Conservation (phyloP, 2,797 vertebrate species). For the Danio choprae region DNA sequence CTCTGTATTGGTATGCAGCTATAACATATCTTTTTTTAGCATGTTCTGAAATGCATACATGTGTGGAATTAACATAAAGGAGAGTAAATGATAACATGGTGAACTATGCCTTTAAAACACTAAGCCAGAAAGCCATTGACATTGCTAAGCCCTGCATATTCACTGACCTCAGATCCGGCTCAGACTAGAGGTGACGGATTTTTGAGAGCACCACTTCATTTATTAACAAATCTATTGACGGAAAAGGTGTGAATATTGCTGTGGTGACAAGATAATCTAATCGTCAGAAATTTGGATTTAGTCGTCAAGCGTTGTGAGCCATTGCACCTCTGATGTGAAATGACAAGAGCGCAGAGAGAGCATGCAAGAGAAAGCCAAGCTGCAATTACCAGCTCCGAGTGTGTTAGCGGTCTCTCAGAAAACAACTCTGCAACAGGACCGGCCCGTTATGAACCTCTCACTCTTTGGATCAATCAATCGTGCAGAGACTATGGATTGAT, state of each 20-base stretch:
- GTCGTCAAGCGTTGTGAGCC: conserved; percentile 76
- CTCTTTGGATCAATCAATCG: conserved; percentile 48
- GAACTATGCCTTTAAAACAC: background rate
- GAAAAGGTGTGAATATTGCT: conserved; percentile 56
- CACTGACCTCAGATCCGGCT: background rate
- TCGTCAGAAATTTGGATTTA: conserved; percentile 79
- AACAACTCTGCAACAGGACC: conserved; percentile 41
- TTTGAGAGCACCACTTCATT: conserved; percentile 74
- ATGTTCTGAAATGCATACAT: too few relatives aligned
- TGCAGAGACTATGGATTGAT: conserved; percentile 49
- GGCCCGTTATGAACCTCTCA: conserved; percentile 41
- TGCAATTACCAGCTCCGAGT: conserved; percentile 23
- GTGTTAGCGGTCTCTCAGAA: conserved; percentile 39
- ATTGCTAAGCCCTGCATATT: background rate
- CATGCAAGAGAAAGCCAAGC: conserved; percentile 8
- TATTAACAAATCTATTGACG: conserved; percentile 79
- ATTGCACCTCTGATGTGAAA: conserved; percentile 75
- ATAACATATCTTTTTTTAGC: too few relatives aligned
- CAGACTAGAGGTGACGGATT: conserved; percentile 59
- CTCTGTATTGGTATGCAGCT: too few relatives aligned
- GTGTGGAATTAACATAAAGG: too few relatives aligned
- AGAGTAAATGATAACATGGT: too few relatives aligned
- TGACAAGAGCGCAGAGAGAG: conserved; percentile 66
- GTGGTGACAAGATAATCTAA: conserved; percentile 83
- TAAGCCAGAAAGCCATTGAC: background rate